Evolutionary conservation across 2,888 invertebrate genomes (phyloP).

Genomic region (Cepaea hortensis): DNA sequence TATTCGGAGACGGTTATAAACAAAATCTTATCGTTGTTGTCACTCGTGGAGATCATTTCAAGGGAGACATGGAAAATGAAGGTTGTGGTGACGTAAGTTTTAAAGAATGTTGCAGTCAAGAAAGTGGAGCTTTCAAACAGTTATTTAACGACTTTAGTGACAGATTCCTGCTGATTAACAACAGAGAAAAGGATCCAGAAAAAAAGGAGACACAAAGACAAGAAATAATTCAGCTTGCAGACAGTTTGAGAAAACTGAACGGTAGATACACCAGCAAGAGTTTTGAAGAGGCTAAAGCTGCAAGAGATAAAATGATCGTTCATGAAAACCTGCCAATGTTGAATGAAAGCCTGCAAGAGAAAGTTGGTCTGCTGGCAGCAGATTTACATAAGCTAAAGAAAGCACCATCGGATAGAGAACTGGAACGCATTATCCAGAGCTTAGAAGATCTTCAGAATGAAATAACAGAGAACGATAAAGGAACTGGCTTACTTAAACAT

Average conservation of each 20-base stretch:
- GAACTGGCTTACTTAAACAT: too few species aligned
- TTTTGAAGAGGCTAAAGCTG: background rate
- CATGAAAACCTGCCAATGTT: background rate
- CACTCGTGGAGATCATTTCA: background rate
- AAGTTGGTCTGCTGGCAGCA: background rate
- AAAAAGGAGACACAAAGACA: background rate
- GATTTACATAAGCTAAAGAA: too few species aligned
- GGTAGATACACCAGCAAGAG: background rate
- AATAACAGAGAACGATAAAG: background rate
- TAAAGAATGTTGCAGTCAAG: background rate
- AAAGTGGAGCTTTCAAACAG: background rate
- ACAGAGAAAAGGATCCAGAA: background rate
- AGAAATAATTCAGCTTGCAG: background rate
- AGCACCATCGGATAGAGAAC: background rate
- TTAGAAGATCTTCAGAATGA: background rate
- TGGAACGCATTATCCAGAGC: background rate
- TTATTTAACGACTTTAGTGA: background rate
- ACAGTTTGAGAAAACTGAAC: background rate
- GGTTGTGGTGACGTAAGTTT: background rate
- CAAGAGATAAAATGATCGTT: background rate
- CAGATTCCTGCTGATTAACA: slow-evolving; percentile 11
- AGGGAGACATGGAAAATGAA: background rate
- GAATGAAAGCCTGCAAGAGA: background rate
- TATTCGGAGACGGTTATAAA: background rate
- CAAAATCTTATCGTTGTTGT: background rate